Base-by-base conservation (phyloP, 2,888 invertebrate species). In the Formica aserva region DNA sequence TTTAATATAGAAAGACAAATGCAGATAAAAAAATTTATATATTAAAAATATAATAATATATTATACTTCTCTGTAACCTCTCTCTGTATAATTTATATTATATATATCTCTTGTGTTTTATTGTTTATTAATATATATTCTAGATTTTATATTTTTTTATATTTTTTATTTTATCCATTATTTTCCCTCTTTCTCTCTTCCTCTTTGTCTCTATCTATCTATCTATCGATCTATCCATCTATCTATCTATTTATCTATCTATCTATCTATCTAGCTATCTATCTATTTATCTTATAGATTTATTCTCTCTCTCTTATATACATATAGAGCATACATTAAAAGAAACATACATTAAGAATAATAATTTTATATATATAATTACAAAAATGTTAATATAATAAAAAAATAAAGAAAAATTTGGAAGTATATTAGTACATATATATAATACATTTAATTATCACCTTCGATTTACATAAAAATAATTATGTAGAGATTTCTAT, bases 361-460 rank as follows among this genome's bases (percentile, higher is more conserved):
- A 32, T 32, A 32, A 32, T 32, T 32, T 32, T 32, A 32, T 3
- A 32, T 45, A 52, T 8, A 65, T 38, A 38, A 38, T 38, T 22
- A 38, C 22, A 32, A 69, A 69, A 69, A 13, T 11, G 1, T 65
- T 38, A 15, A 45, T 41, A 22, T 57, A 26, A 66, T 26, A 26
- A 26, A 66, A 26, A 52, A 52, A 11, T n/a, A 48, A 69, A 48
- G 13, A 52, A 52, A 48, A 52, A 71, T 71, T 32, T 55, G 15
- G 4, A 15, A 52, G 52, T 69, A 52, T 67, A 22, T n/a, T 32
- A 13, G n/a, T 32, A 35, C 4, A n/a, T 48, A 15, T 32, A 35
- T 4, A 15, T 71, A 71, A 1, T 15, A 15, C 4, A 55, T 35
- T 18, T 66, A 66, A 66, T 55, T 71, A 71, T 32, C 1, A 35